phyloP scores from a whole-genome alignment of 2,888 invertebrate species.

The Anaspis maculata region DNA sequence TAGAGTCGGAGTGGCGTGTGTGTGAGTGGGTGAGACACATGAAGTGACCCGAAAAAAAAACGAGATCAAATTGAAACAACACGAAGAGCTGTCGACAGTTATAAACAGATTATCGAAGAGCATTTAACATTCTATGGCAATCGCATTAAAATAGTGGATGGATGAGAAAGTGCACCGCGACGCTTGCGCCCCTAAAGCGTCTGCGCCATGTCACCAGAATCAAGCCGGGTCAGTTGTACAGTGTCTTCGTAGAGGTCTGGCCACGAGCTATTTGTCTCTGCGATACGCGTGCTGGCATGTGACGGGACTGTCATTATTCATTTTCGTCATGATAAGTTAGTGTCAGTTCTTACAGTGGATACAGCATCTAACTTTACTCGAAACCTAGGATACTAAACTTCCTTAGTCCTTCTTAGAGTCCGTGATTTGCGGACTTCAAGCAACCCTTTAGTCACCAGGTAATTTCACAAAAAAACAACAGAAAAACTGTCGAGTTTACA shows the following conservation, averaged over 20 bases:
- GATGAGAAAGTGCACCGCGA: conserved; percentile 28
- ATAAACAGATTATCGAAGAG: conserved; percentile 28
- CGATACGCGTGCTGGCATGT: conserved; percentile 20
- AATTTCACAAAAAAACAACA: conserved; percentile 2
- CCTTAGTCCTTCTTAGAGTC: conserved; percentile 8
- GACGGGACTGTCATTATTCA: conserved; percentile 14
- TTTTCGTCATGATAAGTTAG: conserved; percentile 13
- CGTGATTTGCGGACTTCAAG: conserved; percentile 8
- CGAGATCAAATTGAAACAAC: too few relatives aligned
- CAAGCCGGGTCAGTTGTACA: conserved; percentile 28
- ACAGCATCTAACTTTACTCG: conserved; percentile 3
- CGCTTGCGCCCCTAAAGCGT: conserved; percentile 25
- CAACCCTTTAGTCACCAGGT: conserved; percentile 7
- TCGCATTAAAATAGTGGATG: conserved; percentile 36
- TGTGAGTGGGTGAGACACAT: too few relatives aligned
- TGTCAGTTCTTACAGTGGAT: conserved; percentile 11
- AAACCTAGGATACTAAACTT: conserved; percentile 7
- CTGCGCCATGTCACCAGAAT: conserved; percentile 27
- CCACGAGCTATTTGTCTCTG: conserved; percentile 7
- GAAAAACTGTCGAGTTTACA: not conserved
- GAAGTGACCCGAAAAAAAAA: too few relatives aligned
- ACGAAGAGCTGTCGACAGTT: too few relatives aligned
- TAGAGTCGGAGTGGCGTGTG: too few relatives aligned
- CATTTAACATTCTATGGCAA: conserved; percentile 34
- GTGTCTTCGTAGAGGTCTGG: conserved; percentile 17